Evolutionary conservation across 2,888 invertebrate genomes (phyloP), one percentile per base, ranked within the genome.

Genomic region (Drosophila infuscata): DNA sequence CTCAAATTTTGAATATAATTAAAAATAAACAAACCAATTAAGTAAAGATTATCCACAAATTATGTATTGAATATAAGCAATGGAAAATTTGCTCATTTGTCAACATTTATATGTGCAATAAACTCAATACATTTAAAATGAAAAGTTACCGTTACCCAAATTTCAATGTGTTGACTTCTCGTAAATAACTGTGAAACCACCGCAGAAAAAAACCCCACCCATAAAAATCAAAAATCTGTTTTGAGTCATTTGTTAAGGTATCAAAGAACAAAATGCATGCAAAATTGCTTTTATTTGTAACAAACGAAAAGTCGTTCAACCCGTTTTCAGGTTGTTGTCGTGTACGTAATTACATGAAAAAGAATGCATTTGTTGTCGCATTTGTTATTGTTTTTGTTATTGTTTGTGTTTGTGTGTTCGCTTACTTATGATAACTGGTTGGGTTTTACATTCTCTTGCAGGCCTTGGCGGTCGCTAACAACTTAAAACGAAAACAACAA

Each of bases 381-480:
- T 62, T 70, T 73, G 69, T 53, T 75, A 67, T 54, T 68, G 56
- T 70, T 59, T 35, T 53, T 41, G 33, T 12, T 48, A 3, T 30
- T 59, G 48, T 49, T n/a, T 52, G 30, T 68, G 36, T 36, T 46
- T 58, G 20, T 59, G 48, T 49, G 15, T 46, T 58, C 38, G 20
- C 56, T 68, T 36, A 25, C 35, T 57, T 51, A 53, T 64, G 66
- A 61, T 59, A 74, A 71, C 75, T 65, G 71, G 54, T 69, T 70
- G 56, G 54, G 54, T 73, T 72, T 79, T 80, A 85, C 89, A 89
- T 88, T 89, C 91, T 85, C 89, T 84, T 70, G 67, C 70, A 70
- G 80, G 70, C 90, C 82, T 82, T 86, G 85, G 70, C 54, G 62
- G 71, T 61, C 68, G 67, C 54, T 48, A 49, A 41, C 20, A 57